phyloP scores from a whole-genome alignment of 1,140 invertebrate species.

The Pogonomyrmex californicus region DNA sequence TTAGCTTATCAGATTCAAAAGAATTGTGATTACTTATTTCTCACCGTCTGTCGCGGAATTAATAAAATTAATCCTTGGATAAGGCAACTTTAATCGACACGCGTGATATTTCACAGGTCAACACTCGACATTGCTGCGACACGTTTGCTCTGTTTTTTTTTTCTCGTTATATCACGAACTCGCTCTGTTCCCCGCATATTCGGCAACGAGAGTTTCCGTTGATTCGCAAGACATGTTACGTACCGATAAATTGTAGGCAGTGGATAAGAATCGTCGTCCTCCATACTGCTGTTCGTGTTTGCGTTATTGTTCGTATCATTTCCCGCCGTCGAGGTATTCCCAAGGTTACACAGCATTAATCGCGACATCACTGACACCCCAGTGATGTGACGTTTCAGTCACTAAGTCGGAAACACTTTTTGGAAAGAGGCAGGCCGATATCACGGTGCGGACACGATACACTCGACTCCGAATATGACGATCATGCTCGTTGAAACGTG shows the following conservation, averaged over 20 bases:
- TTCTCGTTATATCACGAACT: not conserved
- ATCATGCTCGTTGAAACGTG: conserved; percentile 16
- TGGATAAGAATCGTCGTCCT: conserved; percentile 91
- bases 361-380: conserved; percentile 80
- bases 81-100: conserved; percentile 13
- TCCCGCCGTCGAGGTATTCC: conserved; percentile 86
- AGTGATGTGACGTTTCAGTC: conserved; percentile 17
- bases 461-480: not conserved
- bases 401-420: conserved; percentile 21
- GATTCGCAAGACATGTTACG: conserved; percentile 67
- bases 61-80: not conserved
- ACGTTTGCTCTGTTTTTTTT: not conserved
- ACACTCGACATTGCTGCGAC: not conserved
- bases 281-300: conserved; percentile 90
- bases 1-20: not conserved
- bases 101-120: not conserved
- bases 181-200: not conserved
- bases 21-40: not conserved
- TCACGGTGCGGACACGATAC: conserved; percentile 23
- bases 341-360: conserved; percentile 85
- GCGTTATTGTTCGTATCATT: conserved; percentile 91
- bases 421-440: conserved; percentile 6
- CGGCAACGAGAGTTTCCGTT: not conserved
- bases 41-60: not conserved
- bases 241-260: conserved; percentile 94